Conservation (phyloP, 2,113 vertebrate species). For the Pleuronectes platessa region DNA sequence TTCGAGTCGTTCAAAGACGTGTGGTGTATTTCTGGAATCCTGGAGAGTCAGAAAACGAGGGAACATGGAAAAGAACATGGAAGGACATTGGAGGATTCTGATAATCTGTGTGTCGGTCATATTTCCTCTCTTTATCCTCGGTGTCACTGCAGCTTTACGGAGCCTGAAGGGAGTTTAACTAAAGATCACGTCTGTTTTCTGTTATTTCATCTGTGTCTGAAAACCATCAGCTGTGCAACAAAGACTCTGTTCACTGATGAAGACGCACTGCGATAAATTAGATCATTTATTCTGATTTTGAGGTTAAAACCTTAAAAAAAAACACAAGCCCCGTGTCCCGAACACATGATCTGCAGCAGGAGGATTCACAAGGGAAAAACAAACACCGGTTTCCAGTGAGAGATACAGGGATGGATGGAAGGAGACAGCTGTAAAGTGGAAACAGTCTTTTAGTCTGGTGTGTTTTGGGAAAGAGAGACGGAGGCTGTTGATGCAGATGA, state of each 20-base stretch:
- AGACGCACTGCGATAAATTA: background rate
- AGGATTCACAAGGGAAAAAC: background rate
- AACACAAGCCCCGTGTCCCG: no score
- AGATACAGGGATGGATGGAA: background rate
- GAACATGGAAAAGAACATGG: background rate
- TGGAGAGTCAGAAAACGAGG: background rate
- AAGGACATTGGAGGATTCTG: background rate
- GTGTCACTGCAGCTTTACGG: background rate
- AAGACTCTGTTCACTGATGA: slow-evolving; percentile 36
- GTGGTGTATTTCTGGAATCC: slow-evolving; percentile 20
- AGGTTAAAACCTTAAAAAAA: background rate
- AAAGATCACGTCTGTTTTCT: background rate
- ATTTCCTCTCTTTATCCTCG: background rate
- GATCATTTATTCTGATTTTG: background rate
- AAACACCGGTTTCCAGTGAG: background rate
- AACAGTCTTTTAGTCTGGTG: no score
- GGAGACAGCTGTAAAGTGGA: no score
- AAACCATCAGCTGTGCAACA: slow-evolving; percentile 24
- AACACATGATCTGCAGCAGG: slow-evolving; percentile 10
- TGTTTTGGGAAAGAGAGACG: no score
- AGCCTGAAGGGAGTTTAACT: background rate
- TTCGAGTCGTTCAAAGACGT: slow-evolving; percentile 16
- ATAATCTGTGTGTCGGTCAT: background rate
- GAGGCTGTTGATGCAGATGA: no score
- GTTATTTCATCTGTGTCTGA: slow-evolving; percentile 1